phyloP scores from a whole-genome alignment of 30 jellyfish, hydroid and myxozoan genomes.

The Phacellophora camtschatica region DNA sequence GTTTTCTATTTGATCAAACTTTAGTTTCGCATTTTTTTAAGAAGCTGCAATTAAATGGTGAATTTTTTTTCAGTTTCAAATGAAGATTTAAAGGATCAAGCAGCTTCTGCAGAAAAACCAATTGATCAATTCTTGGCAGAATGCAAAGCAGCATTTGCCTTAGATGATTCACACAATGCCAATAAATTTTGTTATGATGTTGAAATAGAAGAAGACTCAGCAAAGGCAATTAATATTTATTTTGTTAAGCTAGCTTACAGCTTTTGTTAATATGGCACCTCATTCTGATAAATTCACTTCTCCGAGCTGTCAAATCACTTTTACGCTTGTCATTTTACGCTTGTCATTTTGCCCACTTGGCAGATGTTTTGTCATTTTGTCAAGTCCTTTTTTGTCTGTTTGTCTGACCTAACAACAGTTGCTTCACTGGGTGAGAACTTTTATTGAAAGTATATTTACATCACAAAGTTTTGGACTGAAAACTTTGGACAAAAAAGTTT shows the following conservation, averaged over 20 bases:
- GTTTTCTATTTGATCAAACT: too few relatives aligned
- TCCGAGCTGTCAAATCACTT: too few relatives aligned
- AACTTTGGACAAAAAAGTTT: too few relatives aligned
- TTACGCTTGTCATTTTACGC: not conserved
- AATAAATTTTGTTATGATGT: slow-evolving; percentile 4
- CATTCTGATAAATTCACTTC: too few relatives aligned
- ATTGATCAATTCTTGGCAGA: slow-evolving; percentile 6
- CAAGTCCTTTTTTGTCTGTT: not conserved
- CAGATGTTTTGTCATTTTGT: not conserved
- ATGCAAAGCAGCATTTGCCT: slow-evolving; percentile 21
- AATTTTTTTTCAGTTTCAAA: not conserved
- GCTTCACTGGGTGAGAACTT: too few relatives aligned
- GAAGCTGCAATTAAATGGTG: not conserved
- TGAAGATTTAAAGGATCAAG: slow-evolving; percentile 39
- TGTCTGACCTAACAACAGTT: too few relatives aligned
- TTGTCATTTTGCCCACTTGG: not conserved
- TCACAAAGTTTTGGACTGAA: too few relatives aligned
- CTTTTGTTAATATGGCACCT: too few relatives aligned
- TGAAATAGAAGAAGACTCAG: not conserved
- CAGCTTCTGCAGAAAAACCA: slow-evolving; percentile 27
- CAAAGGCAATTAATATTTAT: slow-evolving; percentile 10
- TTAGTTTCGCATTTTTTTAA: not conserved
- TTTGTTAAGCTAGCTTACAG: too few relatives aligned
- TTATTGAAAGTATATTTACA: too few relatives aligned
- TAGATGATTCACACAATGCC: not conserved